Evolutionary conservation across 1,140 invertebrate species (phyloP).

Genomic region (Nylanderia fulva): DNA sequence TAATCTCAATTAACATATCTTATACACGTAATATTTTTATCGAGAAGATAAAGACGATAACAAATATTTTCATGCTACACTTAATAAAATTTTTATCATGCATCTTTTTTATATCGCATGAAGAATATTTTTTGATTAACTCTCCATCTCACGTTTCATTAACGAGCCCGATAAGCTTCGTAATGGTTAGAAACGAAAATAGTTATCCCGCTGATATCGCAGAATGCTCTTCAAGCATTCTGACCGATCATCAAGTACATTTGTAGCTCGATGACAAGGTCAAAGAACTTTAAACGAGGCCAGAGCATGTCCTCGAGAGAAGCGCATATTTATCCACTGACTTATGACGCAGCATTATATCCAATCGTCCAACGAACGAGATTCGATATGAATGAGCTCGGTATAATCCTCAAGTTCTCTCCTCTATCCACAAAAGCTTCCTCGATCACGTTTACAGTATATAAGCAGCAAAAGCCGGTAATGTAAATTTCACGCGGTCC

Average conservation of each 20-base stretch:
- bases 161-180: neutral
- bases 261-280: constrained; percentile 20
- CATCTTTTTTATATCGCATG: neutral
- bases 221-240: neutral
- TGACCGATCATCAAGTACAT: neutral
- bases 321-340: constrained; percentile 59
- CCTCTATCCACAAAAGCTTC: constrained; percentile 32
- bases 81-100: constrained; percentile 11
- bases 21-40: neutral
- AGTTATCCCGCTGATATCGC: neutral
- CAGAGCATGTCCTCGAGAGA: constrained; percentile 52
- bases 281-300: constrained; percentile 45
- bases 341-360: constrained; percentile 67
- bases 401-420: constrained; percentile 31
- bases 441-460: constrained; percentile 37
- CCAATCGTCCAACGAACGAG: constrained; percentile 47
- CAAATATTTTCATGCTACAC: neutral
- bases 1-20: neutral
- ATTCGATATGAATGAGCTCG: constrained; percentile 53
- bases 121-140: neutral
- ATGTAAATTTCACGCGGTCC: constrained; percentile 18
- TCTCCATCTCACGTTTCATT: neutral
- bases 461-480: constrained; percentile 11
- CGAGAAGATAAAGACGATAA: neutral
- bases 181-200: constrained; percentile 1